Evolutionary conservation across 2,888 invertebrate genomes (phyloP), one percentile per base, ranked within the genome.

Genomic region (Netelia virgata): DNA sequence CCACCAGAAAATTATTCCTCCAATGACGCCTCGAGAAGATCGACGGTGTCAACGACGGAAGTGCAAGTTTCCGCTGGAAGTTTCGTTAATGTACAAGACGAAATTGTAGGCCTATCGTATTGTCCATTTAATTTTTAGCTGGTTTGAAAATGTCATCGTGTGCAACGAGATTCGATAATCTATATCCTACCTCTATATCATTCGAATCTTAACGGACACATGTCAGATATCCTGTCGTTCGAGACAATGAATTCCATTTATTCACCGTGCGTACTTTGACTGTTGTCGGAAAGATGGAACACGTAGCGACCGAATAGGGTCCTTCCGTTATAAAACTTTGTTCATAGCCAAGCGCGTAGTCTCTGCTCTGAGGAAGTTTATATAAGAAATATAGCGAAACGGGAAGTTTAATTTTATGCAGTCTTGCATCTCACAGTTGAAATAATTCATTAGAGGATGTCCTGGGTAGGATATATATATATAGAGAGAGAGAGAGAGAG

Each of bases 1-100:
- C 81, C 87, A 85, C 83, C 83, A 88, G 89, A 91, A 91, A 91
- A 90, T 91, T 90, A 90, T 91, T 89, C 89, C 82, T 53, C 63
- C n/a, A n/a, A n/a, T n/a, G 66, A 85, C 82, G 73, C 69, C 82
- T 83, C 77, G 72, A 64, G 78, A 84, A 77, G 69, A 78, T 78
- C 47, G 43, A 9, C 64, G 10, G 57, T 10, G 28, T 20, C 57
- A 47, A n/a, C 41, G 61, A 68, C 41, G 36, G 50, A 16, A 74
- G 5, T 63, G 3, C 28, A 10, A 61, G 55, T n/a, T 16, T 11
- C 8, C 14, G 3, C 18, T 41, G 41, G 8, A 36, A 55, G 68
- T 14, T 66, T 18, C 66, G 66, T 66, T 20, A 16, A 57, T 57
- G 47, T 47, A 57, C 16, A 18, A 16, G 18, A n/a, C 1, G 3